phyloP scores from a whole-genome alignment of 2,888 invertebrate genomes.

The Buathra laborator region DNA sequence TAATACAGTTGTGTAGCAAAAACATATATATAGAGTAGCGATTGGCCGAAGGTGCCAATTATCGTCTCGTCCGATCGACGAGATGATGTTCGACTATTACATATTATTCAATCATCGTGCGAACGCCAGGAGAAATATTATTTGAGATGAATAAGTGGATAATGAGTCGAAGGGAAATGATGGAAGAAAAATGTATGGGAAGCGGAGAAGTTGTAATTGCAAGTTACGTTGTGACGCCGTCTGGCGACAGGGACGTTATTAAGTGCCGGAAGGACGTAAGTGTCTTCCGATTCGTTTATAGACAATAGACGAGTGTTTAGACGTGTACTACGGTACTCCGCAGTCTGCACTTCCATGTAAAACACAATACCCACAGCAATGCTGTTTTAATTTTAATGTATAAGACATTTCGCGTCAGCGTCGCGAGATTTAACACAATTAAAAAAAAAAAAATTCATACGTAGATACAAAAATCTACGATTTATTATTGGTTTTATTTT shows the following conservation, averaged over 20 bases:
- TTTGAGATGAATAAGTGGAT: conserved; percentile 11
- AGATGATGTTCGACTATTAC: conserved; percentile 24
- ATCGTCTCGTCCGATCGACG: conserved; percentile 36
- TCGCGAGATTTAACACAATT: too few species aligned
- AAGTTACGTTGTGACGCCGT: conserved; percentile 27
- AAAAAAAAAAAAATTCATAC: too few species aligned
- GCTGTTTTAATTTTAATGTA: neutral
- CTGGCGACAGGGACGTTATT: conserved; percentile 19
- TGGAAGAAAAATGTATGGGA: conserved; percentile 16
- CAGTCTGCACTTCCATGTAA: conserved; percentile 7
- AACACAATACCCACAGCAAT: neutral
- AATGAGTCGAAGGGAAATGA: conserved; percentile 30
- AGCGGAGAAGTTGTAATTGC: conserved; percentile 13
- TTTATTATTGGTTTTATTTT: too few species aligned
- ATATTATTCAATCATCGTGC: conserved; percentile 41
- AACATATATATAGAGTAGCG: conserved; percentile 12
- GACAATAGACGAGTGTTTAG: conserved; percentile 14
- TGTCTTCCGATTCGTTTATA: conserved; percentile 29
- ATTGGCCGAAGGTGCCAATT: conserved; percentile 57
- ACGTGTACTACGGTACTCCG: neutral
- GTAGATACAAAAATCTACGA: too few species aligned
- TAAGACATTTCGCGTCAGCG: neutral
- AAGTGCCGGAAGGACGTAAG: conserved; percentile 37
- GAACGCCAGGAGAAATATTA: conserved; percentile 21
- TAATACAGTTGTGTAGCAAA: neutral